Conservation (phyloP, 2,888 invertebrate genomes). For the Nephrotoma appendiculata region DNA sequence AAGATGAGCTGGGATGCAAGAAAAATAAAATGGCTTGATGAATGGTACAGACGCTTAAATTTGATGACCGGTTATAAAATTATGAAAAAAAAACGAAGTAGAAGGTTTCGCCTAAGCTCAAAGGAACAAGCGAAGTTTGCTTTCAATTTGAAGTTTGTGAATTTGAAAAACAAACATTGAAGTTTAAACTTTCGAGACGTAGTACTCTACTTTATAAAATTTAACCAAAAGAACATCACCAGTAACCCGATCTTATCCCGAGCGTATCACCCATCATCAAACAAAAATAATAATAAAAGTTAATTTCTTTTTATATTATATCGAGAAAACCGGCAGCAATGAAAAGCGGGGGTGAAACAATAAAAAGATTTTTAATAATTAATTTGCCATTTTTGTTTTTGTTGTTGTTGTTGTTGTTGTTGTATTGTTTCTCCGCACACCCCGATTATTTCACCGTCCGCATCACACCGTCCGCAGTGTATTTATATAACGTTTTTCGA, state of each 20-base stretch:
- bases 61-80: too few relatives aligned
- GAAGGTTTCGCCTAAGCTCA: too few relatives aligned
- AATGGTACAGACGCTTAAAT: too few relatives aligned
- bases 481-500: background rate
- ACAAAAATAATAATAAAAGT: background rate
- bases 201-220: background rate
- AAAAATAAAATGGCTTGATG: too few relatives aligned
- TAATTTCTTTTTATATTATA: background rate
- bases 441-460: background rate
- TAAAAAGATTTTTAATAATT: background rate
- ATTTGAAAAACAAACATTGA: too few relatives aligned
- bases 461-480: background rate
- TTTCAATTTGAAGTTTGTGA: too few relatives aligned
- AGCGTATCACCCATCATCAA: background rate
- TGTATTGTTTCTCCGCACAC: background rate
- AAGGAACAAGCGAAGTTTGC: too few relatives aligned
- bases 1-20: too few relatives aligned
- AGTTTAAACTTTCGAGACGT: too few relatives aligned
- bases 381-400: background rate
- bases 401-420: background rate
- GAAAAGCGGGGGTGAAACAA: background rate
- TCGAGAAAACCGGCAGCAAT: background rate
- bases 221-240: background rate
- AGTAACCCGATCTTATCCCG: background rate
- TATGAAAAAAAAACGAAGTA: too few relatives aligned